Percentiles rank a stretch among this genome's conserved stretches.
Conservation (phyloP, 2,113 vertebrate genomes). For the Chlamydotis undulata region DNA sequence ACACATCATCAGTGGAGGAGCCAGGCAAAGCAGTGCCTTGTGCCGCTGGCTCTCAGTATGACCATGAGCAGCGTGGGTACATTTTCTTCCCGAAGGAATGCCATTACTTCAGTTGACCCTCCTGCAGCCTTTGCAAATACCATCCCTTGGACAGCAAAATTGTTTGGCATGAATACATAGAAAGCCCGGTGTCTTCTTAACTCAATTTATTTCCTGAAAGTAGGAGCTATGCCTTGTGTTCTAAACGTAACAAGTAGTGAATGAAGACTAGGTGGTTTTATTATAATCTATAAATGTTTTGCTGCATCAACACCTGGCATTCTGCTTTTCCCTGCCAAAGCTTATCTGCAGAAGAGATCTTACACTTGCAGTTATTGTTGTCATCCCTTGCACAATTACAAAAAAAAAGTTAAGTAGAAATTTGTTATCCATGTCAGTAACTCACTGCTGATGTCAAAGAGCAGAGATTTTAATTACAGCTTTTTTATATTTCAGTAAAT, state of each 20-base stretch:
- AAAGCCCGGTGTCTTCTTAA: background rate
- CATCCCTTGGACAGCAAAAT: background rate
- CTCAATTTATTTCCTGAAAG: background rate
- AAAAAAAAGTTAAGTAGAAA: background rate
- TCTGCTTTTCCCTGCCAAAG: slow-evolving; percentile 17
- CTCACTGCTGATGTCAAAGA: background rate
- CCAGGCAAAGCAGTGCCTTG: accelerated
- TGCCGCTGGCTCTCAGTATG: accelerated
- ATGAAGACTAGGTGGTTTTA: background rate
- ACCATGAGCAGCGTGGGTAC: accelerated
- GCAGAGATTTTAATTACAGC: slow-evolving; percentile 44
- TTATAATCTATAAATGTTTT: background rate
- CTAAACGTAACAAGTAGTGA: background rate
- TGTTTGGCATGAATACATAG: background rate
- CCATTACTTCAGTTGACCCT: background rate
- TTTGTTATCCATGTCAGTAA: slow-evolving; percentile 4
- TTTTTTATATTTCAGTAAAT: slow-evolving; percentile 15
- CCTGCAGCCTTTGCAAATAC: background rate
- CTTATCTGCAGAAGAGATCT: slow-evolving; percentile 11
- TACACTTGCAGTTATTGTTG: background rate
- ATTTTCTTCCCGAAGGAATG: background rate
- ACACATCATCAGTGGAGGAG: accelerated
- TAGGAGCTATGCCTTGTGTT: background rate
- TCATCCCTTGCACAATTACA: background rate
- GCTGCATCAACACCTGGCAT: background rate